Percentiles rank a stretch among this genome's conserved stretches.
Evolutionary conservation across 2,113 vertebrate genomes (phyloP).

Genomic region (Takifugu flavidus): DNA sequence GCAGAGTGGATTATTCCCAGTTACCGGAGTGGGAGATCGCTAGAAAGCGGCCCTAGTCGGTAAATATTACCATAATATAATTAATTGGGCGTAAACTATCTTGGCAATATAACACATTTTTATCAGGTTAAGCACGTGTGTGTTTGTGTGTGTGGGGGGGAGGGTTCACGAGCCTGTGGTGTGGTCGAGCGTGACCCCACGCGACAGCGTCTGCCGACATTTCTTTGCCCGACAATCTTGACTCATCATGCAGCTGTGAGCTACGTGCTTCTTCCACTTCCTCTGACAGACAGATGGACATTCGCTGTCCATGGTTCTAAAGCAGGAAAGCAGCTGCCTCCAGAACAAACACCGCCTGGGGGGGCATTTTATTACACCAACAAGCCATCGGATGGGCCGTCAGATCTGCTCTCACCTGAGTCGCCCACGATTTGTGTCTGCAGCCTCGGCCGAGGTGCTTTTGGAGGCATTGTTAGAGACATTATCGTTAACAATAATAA

Average conservation of each 20-base stretch:
- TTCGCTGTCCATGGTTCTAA: conserved; percentile 62
- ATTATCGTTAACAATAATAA: too few species aligned
- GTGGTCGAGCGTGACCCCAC: too few species aligned
- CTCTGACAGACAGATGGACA: neutral
- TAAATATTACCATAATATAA: conserved; percentile 4
- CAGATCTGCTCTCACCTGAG: neutral
- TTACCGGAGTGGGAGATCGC: neutral
- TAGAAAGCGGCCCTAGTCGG: neutral
- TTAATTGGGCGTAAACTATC: conserved; percentile 3
- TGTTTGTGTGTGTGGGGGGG: too few species aligned
- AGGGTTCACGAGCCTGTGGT: too few species aligned
- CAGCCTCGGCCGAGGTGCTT: conserved; percentile 10
- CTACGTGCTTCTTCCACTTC: too few species aligned
- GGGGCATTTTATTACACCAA: too few species aligned
- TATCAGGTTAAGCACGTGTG: too few species aligned
- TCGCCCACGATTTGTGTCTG: neutral
- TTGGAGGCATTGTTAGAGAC: conserved; percentile 13
- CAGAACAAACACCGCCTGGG: conserved; percentile 10
- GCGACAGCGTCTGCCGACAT: too few species aligned
- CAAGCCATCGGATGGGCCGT: too few species aligned
- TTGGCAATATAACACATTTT: conserved; percentile 33
- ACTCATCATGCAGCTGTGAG: too few species aligned
- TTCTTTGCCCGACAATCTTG: too few species aligned
- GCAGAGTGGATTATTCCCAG: neutral
- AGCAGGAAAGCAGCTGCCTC: conserved; percentile 16